Conservation (phyloP, 2,888 invertebrate genomes). For the Eupithecia subumbrata region DNA sequence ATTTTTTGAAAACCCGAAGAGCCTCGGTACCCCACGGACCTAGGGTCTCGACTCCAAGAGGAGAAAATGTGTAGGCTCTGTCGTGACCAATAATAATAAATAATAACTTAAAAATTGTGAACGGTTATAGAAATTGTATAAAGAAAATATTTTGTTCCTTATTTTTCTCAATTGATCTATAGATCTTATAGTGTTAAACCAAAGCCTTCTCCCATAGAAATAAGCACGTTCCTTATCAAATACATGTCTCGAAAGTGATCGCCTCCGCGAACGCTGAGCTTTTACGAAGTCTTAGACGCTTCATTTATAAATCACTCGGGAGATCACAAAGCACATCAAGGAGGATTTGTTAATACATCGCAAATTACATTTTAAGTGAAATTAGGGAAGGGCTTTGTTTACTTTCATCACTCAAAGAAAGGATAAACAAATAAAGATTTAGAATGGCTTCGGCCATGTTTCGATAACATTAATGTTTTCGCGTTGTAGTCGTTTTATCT, state of each 20-base stretch:
- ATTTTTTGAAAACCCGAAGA: no score
- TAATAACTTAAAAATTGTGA: no score
- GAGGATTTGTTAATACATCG: conserved; percentile 27
- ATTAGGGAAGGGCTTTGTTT: not conserved
- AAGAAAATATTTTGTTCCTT: no score
- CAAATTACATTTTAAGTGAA: not conserved
- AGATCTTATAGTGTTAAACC: not conserved
- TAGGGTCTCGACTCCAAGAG: no score
- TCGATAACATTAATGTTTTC: not conserved
- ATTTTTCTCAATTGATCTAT: no score
- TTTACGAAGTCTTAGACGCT: conserved; percentile 20
- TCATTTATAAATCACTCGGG: conserved; percentile 24
- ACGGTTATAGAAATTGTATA: no score
- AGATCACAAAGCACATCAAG: conserved; percentile 29
- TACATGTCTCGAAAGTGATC: not conserved
- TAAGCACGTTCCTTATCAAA: not conserved
- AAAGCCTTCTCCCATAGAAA: not conserved
- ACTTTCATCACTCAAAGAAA: not conserved
- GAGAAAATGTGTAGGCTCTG: no score
- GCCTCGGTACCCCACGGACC: no score
- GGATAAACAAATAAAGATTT: not conserved
- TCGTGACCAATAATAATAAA: no score
- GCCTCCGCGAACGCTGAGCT: not conserved
- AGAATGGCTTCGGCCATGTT: not conserved
- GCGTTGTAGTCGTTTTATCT: not conserved